Conservation (phyloP, 2,888 invertebrate genomes). For the Tenthredo notha region DNA sequence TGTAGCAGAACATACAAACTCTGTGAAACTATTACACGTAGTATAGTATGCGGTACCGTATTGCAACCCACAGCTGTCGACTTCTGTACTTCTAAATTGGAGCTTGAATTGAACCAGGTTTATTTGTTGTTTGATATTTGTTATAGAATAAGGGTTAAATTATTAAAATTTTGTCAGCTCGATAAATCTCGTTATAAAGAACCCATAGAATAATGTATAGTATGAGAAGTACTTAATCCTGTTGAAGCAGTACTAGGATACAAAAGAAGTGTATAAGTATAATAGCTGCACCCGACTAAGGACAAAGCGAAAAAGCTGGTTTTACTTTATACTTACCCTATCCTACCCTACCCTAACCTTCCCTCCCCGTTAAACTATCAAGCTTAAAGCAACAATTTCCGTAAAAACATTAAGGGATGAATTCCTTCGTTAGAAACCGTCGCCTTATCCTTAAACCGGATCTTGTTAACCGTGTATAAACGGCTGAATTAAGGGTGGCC, state of each 20-base stretch:
- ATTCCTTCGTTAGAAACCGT: constrained; percentile 1
- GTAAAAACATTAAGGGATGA: constrained; percentile 3
- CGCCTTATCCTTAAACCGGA: constrained; percentile 2
- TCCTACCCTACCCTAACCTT: background rate
- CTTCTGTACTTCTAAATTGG: background rate
- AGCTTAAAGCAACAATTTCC: background rate
- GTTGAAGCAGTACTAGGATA: background rate
- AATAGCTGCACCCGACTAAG: background rate
- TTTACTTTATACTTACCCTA: background rate
- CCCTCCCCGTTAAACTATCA: background rate
- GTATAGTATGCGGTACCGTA: background rate
- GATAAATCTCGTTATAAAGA: background rate
- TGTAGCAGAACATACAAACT: background rate
- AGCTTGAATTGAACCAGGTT: background rate
- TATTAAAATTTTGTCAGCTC: background rate
- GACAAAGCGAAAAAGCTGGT: background rate
- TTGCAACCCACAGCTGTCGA: background rate
- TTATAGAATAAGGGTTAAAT: background rate
- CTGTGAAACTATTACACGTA: background rate
- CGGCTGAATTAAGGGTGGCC: constrained; percentile 21
- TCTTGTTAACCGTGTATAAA: constrained; percentile 29
- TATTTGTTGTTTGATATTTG: background rate
- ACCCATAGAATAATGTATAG: background rate
- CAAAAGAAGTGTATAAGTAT: constrained; percentile 3
- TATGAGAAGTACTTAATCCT: background rate